phyloP scores from a whole-genome alignment of 2,888 invertebrate genomes.

The Aethes cnicana region DNA sequence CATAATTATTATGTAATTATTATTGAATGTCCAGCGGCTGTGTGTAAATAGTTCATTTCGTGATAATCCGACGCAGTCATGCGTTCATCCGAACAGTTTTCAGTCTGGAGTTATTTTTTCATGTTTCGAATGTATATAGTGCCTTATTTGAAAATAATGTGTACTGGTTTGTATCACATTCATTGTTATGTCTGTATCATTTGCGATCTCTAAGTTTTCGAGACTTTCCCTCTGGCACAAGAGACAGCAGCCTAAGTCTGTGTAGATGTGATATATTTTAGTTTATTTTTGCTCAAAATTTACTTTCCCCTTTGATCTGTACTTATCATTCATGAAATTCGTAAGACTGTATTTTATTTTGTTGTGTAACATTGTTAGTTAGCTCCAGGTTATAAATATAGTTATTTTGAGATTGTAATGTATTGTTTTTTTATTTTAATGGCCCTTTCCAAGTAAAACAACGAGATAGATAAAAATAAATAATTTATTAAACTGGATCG shows the following conservation, averaged over 20 bases:
- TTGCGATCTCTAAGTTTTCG: slow-evolving; percentile 1
- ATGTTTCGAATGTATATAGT: slow-evolving; percentile 49
- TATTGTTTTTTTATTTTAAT: slow-evolving; percentile 39
- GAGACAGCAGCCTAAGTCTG: slow-evolving; percentile 54
- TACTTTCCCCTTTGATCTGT: slow-evolving; percentile 64
- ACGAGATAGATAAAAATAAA: slow-evolving; percentile 73
- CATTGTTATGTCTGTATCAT: slow-evolving; percentile 10
- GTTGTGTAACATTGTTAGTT: slow-evolving; percentile 78
- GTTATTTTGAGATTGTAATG: slow-evolving; percentile 70
- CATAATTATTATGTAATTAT: slow-evolving; percentile 54
- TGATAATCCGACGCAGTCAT: slow-evolving; percentile 19
- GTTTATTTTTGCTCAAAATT: slow-evolving; percentile 72
- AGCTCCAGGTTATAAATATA: slow-evolving; percentile 79
- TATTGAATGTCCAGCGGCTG: slow-evolving; percentile 34
- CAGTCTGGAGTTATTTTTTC: slow-evolving; percentile 16
- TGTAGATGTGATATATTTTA: slow-evolving; percentile 72
- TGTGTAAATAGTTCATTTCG: slow-evolving; percentile 30
- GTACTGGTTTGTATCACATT: slow-evolving; percentile 23
- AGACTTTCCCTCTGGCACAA: slow-evolving; percentile 38
- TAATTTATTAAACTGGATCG: slow-evolving; percentile 74
- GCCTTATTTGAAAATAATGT: slow-evolving; percentile 56
- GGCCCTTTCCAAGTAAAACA: slow-evolving; percentile 52
- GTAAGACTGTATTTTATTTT: slow-evolving; percentile 81
- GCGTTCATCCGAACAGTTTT: slow-evolving; percentile 25
- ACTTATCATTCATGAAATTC: slow-evolving; percentile 80